A percentile compares a stretch with the other conserved stretches of the same genome.
These are phyloP conservation scores for Euwallacea fornicatus DNA, from an alignment of 1,140 invertebrate species.

Conservation along the genomic window DNA sequence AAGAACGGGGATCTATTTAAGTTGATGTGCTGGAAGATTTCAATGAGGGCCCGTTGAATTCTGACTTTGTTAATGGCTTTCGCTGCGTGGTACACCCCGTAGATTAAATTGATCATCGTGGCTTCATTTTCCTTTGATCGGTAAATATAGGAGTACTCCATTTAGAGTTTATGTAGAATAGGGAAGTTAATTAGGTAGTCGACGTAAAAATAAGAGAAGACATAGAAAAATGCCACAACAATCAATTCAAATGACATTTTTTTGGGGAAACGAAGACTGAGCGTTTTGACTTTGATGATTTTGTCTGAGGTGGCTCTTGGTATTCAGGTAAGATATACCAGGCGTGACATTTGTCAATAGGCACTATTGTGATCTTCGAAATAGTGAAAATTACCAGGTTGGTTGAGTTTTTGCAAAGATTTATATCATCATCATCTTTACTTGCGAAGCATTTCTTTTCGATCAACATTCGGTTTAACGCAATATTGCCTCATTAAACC, in stretches of 20 bases:
- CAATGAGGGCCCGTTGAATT: constrained; percentile 44
- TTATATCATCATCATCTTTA: no score
- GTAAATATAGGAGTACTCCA: constrained; percentile 50
- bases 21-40: constrained; percentile 48
- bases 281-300: no score
- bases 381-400: no score
- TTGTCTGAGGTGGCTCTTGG: no score
- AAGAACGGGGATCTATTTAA: constrained; percentile 43
- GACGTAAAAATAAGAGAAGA: constrained; percentile 48
- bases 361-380: no score
- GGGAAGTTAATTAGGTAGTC: constrained; percentile 50
- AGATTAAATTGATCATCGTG: constrained; percentile 46
- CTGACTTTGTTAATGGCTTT: constrained; percentile 47
- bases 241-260: constrained; percentile 40
- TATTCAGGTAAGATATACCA: no score
- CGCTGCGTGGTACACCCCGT: constrained; percentile 48
- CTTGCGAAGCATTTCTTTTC: no score
- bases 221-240: constrained; percentile 46
- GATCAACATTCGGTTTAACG: no score
- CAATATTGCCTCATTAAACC: no score
- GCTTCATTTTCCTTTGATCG: constrained; percentile 52
- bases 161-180: constrained; percentile 45
- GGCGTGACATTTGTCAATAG: no score
- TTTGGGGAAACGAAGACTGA: no score
- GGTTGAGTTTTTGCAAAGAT: no score